These are phyloP conservation scores for Smittia aterrima DNA, from an alignment of 2,888 invertebrate species.

Conservation along the genomic window DNA sequence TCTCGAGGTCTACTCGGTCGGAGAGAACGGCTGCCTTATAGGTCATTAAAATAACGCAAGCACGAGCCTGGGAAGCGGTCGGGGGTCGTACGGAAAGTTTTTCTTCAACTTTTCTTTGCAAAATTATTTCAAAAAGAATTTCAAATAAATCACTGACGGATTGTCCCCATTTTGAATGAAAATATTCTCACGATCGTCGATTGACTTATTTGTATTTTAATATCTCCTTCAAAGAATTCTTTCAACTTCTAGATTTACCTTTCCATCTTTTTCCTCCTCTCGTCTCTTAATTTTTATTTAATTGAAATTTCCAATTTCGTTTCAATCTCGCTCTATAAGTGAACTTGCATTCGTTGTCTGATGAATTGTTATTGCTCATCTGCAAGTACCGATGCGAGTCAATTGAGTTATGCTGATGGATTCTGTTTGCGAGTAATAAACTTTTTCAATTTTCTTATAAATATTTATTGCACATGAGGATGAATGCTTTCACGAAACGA, in stretches of 20 bases:
- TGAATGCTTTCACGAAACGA: too few species aligned
- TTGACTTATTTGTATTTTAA: conserved; percentile 40
- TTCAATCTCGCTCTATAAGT: not conserved
- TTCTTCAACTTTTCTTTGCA: not conserved
- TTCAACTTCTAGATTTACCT: not conserved
- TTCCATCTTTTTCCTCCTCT: not conserved
- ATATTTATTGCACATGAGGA: too few species aligned
- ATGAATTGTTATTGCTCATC: conserved; percentile 8
- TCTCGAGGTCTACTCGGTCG: not conserved
- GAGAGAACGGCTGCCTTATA: conserved; percentile 34
- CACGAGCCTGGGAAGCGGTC: conserved; percentile 38
- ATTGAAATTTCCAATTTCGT: conserved; percentile 17
- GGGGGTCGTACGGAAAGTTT: not conserved
- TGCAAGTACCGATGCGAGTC: not conserved
- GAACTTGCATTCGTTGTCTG: conserved; percentile 2
- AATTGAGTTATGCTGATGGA: conserved; percentile 6
- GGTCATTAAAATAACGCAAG: conserved; percentile 31
- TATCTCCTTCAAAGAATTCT: not conserved
- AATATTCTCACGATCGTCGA: conserved; percentile 37
- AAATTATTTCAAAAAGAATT: not conserved
- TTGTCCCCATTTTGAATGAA: not conserved
- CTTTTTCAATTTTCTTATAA: too few species aligned
- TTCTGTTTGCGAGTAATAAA: not conserved
- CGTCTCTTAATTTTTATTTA: conserved; percentile 18
- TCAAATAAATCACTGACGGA: not conserved